Conservation (phyloP, 2,113 vertebrate genomes). For the Cyprinodon tularosa region DNA sequence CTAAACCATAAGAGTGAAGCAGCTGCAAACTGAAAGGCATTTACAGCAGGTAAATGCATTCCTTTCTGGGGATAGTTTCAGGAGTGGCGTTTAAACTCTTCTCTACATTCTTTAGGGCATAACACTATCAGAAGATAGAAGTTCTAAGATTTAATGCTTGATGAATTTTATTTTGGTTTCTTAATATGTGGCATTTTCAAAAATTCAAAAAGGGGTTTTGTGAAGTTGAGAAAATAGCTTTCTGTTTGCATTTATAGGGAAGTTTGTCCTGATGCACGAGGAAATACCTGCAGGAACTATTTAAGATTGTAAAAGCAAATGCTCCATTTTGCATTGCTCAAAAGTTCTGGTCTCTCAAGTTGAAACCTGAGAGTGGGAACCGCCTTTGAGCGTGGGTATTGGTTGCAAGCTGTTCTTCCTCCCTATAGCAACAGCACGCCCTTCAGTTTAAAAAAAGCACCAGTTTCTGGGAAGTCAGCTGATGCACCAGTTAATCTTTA, state of each 20-base stretch:
- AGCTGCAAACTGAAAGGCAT: neutral
- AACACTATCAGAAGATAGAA: neutral
- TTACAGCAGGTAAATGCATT: conserved; percentile 33
- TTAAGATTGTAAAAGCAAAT: neutral
- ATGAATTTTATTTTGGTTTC: neutral
- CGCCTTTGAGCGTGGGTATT: conserved; percentile 32
- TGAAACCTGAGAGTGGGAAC: conserved; percentile 41
- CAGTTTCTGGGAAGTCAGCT: conserved; percentile 76
- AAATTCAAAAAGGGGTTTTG: neutral
- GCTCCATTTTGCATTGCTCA: neutral
- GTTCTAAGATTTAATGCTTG: neutral
- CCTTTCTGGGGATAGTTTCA: conserved; percentile 36
- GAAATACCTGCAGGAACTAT: neutral
- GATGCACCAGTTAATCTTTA: conserved; percentile 67
- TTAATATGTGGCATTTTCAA: neutral
- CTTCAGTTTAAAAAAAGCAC: conserved; percentile 68
- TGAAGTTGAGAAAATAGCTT: neutral
- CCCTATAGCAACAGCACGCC: conserved; percentile 73
- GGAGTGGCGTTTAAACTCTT: conserved; percentile 48
- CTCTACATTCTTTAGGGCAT: neutral
- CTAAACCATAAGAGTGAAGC: neutral
- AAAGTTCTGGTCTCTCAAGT: neutral
- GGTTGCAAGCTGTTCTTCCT: conserved; percentile 44
- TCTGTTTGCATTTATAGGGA: neutral
- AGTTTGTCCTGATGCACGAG: neutral